phyloP scores from a whole-genome alignment of 64 coral and sea anemone genomes.

The Actinia tenebrosa region DNA sequence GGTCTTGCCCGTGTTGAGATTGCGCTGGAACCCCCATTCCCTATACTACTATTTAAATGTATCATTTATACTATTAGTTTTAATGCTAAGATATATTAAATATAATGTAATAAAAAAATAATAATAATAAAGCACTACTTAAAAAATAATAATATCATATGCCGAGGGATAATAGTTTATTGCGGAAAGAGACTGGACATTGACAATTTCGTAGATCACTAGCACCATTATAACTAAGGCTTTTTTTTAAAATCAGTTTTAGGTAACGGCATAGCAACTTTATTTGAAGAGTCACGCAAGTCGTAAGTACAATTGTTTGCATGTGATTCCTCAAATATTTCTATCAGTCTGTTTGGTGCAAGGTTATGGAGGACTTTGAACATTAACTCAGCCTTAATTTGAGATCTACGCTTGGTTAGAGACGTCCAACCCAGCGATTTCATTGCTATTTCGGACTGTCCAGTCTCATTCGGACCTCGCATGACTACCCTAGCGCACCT shows the following conservation, averaged over 20 bases:
- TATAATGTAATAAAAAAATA: too few species aligned
- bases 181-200: too few species aligned
- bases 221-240: conserved; percentile 36
- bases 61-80: too few species aligned
- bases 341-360: not conserved
- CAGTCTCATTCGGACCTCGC: conserved; percentile 4
- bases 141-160: too few species aligned
- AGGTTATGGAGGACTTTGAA: conserved; percentile 26
- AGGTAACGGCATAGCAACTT: conserved; percentile 17
- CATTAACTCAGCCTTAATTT: conserved; percentile 23
- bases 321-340: conserved; percentile 3
- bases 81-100: too few species aligned
- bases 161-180: too few species aligned
- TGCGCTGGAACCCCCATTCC: too few species aligned
- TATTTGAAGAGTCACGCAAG: conserved; percentile 23
- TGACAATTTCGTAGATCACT: too few species aligned
- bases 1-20: too few species aligned
- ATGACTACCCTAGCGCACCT: not conserved
- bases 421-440: conserved; percentile 12
- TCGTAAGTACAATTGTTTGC: not conserved
- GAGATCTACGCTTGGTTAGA: not conserved
- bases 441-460: conserved; percentile 16
- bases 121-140: too few species aligned
- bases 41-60: too few species aligned
- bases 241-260: conserved; percentile 27